Conservation (phyloP, 2,113 vertebrate genomes). For the Chascanopsetta lugubris region DNA sequence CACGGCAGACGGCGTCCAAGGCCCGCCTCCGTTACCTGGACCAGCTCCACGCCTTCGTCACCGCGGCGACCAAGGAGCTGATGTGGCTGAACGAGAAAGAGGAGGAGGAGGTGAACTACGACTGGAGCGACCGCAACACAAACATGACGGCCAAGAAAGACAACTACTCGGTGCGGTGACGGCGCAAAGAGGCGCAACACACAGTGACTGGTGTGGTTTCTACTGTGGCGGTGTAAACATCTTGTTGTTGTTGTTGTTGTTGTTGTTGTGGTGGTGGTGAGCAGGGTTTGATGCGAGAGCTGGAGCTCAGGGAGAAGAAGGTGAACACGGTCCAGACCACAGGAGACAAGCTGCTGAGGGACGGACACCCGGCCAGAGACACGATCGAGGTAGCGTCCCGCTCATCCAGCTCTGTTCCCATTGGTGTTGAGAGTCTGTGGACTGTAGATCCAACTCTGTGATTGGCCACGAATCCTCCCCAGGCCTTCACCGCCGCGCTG, state of each 20-base stretch:
- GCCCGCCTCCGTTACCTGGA: constrained; percentile 86
- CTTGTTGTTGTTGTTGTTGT: neutral
- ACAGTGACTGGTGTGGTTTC: neutral
- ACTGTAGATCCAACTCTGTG: too few relatives aligned
- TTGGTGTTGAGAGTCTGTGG: too few relatives aligned
- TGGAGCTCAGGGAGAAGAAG: constrained; percentile 90
- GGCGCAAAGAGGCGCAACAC: neutral
- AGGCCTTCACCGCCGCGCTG: constrained; percentile 92
- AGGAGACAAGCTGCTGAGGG: constrained; percentile 87
- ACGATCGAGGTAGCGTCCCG: constrained; percentile 91
- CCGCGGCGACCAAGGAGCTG: constrained; percentile 90
- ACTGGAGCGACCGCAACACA: constrained; percentile 92
- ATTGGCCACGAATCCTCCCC: too few relatives aligned
- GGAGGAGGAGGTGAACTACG: constrained; percentile 92
- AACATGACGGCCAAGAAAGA: constrained; percentile 93
- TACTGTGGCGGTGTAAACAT: neutral
- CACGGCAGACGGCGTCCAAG: constrained; percentile 85
- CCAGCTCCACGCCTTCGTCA: constrained; percentile 87
- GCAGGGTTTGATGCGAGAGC: constrained; percentile 92
- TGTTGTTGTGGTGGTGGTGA: neutral
- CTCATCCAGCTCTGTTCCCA: too few relatives aligned
- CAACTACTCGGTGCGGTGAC: constrained; percentile 87
- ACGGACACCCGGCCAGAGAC: constrained; percentile 86
- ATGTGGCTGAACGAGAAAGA: constrained; percentile 96
- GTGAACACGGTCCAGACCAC: constrained; percentile 85